Conservation (phyloP, 2,888 invertebrate genomes). For the Caenorhabditis plicata region DNA sequence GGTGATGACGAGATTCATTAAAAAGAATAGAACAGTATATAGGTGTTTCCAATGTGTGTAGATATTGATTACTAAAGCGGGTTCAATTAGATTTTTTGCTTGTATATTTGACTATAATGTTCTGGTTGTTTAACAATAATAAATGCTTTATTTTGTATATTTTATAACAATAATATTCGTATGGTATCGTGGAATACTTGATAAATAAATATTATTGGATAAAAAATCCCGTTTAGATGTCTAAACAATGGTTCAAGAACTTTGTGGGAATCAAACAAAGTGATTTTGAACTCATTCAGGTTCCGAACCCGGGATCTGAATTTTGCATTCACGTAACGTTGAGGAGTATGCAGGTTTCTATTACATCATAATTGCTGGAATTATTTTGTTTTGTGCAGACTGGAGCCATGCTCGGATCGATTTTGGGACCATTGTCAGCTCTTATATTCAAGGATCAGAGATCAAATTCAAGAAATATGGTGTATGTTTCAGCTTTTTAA, state of each 20-base stretch:
- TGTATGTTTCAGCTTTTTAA: conserved; percentile 6
- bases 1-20: too few relatives aligned
- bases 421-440: conserved; percentile 39
- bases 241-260: conserved; percentile 49
- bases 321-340: conserved; percentile 58
- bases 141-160: not conserved
- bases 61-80: too few relatives aligned
- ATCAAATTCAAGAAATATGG: conserved; percentile 9
- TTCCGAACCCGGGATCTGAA: conserved; percentile 53
- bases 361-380: conserved; percentile 2
- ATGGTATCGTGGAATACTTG: too few relatives aligned
- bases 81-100: too few relatives aligned
- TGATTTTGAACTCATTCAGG: conserved; percentile 49
- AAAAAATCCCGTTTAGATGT: too few relatives aligned
- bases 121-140: too few relatives aligned
- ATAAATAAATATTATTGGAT: too few relatives aligned
- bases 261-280: conserved; percentile 46
- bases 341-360: conserved; percentile 44
- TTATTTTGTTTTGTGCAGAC: conserved; percentile 29
- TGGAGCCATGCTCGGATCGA: conserved; percentile 48
- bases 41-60: too few relatives aligned
- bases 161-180: too few relatives aligned
- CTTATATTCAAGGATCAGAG: conserved; percentile 26
- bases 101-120: too few relatives aligned
- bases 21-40: too few relatives aligned